Percentiles rank a stretch among this genome's conserved stretches.
Evolutionary conservation across 2,888 invertebrate genomes (phyloP).

Genomic region (Sinodicranocentrus sp.): DNA sequence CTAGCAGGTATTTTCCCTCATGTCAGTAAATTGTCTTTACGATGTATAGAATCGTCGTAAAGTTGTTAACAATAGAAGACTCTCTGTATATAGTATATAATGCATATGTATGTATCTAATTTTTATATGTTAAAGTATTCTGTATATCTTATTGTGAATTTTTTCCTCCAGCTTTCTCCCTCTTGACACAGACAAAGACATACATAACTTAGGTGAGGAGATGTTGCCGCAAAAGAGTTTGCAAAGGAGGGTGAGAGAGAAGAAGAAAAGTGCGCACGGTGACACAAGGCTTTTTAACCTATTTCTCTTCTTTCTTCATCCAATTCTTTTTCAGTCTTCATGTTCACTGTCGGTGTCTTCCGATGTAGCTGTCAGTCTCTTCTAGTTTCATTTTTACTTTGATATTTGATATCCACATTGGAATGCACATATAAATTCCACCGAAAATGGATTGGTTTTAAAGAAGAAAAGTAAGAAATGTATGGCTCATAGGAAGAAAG

Average conservation of each 20-base stretch:
- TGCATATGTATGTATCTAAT: background rate
- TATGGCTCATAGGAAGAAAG: background rate
- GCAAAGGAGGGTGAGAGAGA: background rate
- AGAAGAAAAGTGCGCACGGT: constrained; percentile 12
- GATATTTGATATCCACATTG: background rate
- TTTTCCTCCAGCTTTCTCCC: background rate
- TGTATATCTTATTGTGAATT: background rate
- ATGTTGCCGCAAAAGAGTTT: constrained; percentile 26
- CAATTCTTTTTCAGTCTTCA: constrained; percentile 18
- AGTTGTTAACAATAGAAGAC: constrained; percentile 31
- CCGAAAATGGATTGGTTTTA: background rate
- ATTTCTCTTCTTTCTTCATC: constrained; percentile 33
- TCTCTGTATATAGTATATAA: too few species aligned
- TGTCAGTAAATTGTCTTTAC: constrained; percentile 54
- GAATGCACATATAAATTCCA: background rate
- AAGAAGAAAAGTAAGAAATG: background rate
- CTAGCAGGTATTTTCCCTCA: constrained; percentile 27
- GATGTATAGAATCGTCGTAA: constrained; percentile 18
- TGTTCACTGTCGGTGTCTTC: constrained; percentile 12
- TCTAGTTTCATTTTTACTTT: background rate
- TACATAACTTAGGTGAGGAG: background rate
- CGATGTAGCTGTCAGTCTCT: constrained; percentile 11
- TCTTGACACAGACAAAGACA: background rate
- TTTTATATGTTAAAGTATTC: background rate
- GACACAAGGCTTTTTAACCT: constrained; percentile 47